phyloP scores from a whole-genome alignment of 2,113 vertebrate species.

The Callithrix jacchus region DNA sequence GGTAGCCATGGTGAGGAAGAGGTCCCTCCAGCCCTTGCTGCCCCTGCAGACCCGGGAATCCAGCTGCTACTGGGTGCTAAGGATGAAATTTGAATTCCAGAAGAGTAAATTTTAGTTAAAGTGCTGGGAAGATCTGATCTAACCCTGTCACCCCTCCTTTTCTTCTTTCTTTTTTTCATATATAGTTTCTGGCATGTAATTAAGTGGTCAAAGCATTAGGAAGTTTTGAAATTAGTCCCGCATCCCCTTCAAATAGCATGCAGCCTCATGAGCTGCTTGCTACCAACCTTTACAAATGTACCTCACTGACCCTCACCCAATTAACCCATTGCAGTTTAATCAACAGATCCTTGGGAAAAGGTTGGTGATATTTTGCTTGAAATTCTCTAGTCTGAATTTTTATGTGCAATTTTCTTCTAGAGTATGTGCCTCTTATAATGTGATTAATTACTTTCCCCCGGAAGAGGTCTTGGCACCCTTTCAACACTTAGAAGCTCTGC shows the following conservation, averaged over 20 bases:
- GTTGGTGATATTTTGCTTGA: constrained; percentile 45
- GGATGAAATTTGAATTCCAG: background rate
- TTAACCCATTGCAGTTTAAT: constrained; percentile 35
- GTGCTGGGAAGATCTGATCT: background rate
- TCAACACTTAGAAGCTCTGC: constrained; percentile 15
- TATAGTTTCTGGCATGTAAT: background rate
- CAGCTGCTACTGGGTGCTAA: background rate
- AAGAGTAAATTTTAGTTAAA: background rate
- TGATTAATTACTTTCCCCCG: constrained; percentile 42
- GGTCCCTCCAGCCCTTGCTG: background rate
- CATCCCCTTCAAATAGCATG: background rate
- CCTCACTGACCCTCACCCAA: background rate
- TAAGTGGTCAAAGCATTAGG: background rate
- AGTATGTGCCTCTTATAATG: background rate
- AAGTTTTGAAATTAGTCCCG: background rate
- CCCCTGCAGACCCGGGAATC: background rate
- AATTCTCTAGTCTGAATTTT: constrained; percentile 39
- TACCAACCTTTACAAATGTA: constrained; percentile 7
- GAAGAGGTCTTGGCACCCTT: background rate
- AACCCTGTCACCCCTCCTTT: background rate
- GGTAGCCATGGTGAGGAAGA: background rate
- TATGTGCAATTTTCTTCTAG: constrained; percentile 3
- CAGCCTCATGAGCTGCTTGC: background rate
- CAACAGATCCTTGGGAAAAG: constrained; percentile 4
- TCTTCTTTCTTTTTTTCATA: background rate